Conservation (phyloP, 2,113 vertebrate species). For the Menura novaehollandiae region DNA sequence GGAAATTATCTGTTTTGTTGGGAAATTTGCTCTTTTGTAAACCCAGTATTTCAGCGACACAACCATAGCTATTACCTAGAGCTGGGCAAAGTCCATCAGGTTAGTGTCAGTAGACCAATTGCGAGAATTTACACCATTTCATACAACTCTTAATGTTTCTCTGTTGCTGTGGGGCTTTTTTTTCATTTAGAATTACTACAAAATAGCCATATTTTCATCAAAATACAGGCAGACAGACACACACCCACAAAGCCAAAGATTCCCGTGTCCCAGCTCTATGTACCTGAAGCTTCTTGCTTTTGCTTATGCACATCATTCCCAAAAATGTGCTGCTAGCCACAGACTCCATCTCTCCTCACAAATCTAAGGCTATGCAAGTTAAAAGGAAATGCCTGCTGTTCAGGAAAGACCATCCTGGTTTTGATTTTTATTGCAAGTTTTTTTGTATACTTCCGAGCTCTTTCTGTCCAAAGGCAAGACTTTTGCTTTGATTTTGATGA, state of each 20-base stretch:
- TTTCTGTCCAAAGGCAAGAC: slow-evolving; percentile 19
- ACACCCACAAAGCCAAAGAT: background rate
- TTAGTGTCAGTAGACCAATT: background rate
- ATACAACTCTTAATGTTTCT: background rate
- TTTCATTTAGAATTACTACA: background rate
- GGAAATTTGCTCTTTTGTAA: background rate
- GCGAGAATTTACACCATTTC: background rate
- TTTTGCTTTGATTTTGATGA: slow-evolving; percentile 9
- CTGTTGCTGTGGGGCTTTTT: background rate
- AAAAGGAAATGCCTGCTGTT: background rate
- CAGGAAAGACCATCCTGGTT: background rate
- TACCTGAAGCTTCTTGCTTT: background rate
- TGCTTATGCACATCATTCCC: background rate
- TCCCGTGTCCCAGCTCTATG: background rate
- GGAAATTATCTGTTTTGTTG: slow-evolving; percentile 13
- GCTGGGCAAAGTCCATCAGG: background rate
- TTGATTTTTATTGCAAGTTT: background rate
- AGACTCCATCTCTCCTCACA: background rate
- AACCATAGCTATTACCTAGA: background rate
- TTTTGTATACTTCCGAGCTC: background rate
- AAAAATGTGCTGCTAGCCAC: background rate
- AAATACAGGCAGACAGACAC: background rate
- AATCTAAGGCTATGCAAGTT: background rate
- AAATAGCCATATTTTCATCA: background rate
- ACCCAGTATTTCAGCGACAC: background rate